Evolutionary conservation across 2,888 invertebrate genomes (phyloP).

Genomic region (Diarsia rubi): DNA sequence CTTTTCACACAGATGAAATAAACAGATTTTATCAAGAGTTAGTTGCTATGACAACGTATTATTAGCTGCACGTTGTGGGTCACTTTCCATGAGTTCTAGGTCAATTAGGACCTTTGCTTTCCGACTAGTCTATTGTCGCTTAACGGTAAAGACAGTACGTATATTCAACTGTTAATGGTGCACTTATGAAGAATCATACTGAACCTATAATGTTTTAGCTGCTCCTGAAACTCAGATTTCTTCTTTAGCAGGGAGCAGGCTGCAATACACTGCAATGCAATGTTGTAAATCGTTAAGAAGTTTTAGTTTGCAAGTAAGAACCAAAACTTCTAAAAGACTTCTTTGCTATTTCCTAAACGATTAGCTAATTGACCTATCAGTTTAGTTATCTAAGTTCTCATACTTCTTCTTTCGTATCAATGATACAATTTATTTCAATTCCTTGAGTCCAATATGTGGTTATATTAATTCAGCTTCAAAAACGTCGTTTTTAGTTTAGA

Average conservation of each 20-base stretch:
- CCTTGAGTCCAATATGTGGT: background rate
- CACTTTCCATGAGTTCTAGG: slow-evolving; percentile 71
- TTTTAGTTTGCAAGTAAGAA: too few relatives aligned
- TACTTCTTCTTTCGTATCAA: background rate
- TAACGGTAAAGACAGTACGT: slow-evolving; percentile 69
- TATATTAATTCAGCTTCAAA: background rate
- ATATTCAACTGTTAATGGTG: slow-evolving; percentile 41
- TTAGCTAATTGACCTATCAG: background rate
- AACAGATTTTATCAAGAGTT: slow-evolving; percentile 8
- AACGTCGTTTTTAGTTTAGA: background rate
- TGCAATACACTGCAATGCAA: too few relatives aligned
- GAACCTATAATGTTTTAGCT: background rate
- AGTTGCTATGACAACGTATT: slow-evolving; percentile 26
- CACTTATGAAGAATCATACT: slow-evolving; percentile 5
- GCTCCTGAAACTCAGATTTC: background rate
- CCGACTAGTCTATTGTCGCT: slow-evolving; percentile 65
- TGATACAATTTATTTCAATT: background rate
- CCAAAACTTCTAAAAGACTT: too few relatives aligned
- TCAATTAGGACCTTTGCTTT: slow-evolving; percentile 75
- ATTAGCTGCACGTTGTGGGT: slow-evolving; percentile 45
- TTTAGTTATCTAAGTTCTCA: background rate
- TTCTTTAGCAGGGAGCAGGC: background rate
- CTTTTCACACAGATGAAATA: slow-evolving; percentile 14
- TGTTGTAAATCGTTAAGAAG: background rate
- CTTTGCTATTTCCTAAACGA: background rate